Evolutionary conservation across 2,888 invertebrate species (phyloP), one percentile per base, ranked within the genome.

Genomic region (Coelinius sp.): DNA sequence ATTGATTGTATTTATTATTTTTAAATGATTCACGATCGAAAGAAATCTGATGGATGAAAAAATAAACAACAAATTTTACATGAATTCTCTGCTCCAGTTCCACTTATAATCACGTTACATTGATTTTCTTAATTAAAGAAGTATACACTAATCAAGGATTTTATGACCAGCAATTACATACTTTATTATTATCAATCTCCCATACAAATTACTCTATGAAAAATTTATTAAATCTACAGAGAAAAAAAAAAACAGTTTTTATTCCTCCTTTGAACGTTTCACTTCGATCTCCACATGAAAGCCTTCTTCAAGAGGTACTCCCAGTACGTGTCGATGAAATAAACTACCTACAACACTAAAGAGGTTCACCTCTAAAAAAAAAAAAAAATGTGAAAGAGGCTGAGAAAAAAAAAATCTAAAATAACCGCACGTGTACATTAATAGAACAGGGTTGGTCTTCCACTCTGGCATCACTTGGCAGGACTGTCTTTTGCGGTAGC

Each of bases 81-180:
- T 27, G n/a, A 56, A 27, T 17, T 12, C 27, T 25, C 14, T 17
- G 56, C 56, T 56, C 56, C 24, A 27, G n/a, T 56, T 56, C 25
- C 14, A 2, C n/a, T 10, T 5, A 5, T 14, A 56, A 25, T 27
- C 12, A n/a, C 56, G 27, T 56, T n/a, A 56, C 27, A 56, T 27
- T 27, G 56, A 56, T 56, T 56, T 56, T n/a, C 56, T 56, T 56
- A 25, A 27, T 56, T 25, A 27, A 56, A 27, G n/a, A 17, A 27
- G n/a, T 53, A 25, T 25, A 25, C 27, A n/a, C 56, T 80, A 80
- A 80, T 79, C 80, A 81, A 6, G 76, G 78, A 78, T 69, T 81
- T 80, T 79, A 80, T 78, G 78, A 76, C 75, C 69, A 44, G 80
- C 78, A 83, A 83, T 84, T 84, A 81, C 82, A 84, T 81, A n/a